A percentile compares a stretch with the other conserved stretches of the same genome.
Conservation (phyloP, 2,113 vertebrate genomes). For the Corythoichthys intestinalis region DNA sequence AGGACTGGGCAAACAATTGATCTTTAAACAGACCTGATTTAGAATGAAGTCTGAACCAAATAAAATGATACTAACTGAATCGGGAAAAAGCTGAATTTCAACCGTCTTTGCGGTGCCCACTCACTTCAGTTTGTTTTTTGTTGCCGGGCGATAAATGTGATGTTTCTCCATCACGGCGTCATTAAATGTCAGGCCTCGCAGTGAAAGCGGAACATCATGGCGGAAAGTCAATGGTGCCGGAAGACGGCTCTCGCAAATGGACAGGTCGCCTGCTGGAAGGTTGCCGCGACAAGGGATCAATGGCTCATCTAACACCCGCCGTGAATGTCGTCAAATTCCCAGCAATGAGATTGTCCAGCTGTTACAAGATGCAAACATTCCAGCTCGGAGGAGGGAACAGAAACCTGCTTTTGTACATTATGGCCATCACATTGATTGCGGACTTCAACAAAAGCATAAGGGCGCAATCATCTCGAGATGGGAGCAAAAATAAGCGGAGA, state of each 20-base stretch:
- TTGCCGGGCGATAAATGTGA: constrained; percentile 80
- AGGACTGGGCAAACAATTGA: no score
- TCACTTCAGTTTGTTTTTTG: constrained; percentile 24
- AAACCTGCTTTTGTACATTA: not conserved
- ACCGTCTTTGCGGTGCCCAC: not conserved
- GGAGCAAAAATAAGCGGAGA: not conserved
- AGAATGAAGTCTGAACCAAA: no score
- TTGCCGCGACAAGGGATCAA: constrained; percentile 63
- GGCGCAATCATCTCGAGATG: not conserved
- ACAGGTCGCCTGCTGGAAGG: constrained; percentile 50
- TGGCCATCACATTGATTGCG: not conserved
- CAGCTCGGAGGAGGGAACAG: constrained; percentile 6
- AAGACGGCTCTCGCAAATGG: constrained; percentile 12
- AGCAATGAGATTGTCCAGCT: constrained; percentile 57
- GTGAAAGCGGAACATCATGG: constrained; percentile 77
- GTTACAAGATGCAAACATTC: constrained; percentile 38
- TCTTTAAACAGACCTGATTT: no score
- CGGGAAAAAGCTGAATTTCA: not conserved
- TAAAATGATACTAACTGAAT: no score
- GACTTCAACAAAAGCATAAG: not conserved
- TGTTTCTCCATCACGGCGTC: constrained; percentile 80
- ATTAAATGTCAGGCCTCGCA: constrained; percentile 85
- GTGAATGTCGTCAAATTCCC: constrained; percentile 41
- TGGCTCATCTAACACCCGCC: constrained; percentile 67
- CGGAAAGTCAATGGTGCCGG: constrained; percentile 84